Base-by-base conservation (phyloP, 2,888 invertebrate species). In the Dasypolia templi region DNA sequence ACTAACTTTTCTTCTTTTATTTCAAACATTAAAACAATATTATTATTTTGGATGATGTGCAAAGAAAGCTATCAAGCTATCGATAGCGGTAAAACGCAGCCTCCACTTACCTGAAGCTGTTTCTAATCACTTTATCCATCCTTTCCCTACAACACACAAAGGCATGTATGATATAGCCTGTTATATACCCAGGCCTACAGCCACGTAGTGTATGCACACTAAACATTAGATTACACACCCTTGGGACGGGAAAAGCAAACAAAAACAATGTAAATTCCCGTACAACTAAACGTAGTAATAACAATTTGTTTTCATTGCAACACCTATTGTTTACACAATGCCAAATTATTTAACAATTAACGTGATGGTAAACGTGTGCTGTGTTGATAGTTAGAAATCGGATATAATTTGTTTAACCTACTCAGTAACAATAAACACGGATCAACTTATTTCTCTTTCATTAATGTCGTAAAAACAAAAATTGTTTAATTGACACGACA, bases 271-370 rank as follows among this genome's bases (percentile, higher is more conserved):
- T 58, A 70, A 74, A 61, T 83, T 51, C 42, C 59, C 53, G 35
- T 51, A 72, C 32, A 84, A 82, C 69, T 70, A 79, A 59, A 14
- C 49, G 32, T 19, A 46, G 58, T 56, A 29, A 82, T 81, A 84
- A 82, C 84, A 82, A 82, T 82, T 82, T 72, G 62, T 84, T 84
- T 72, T 82, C 65, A 81, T 81, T 76, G 76, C 71, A 68, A 65
- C 75, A 83, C 26, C 67, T 69, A 80, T 84, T 82, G 81, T 59
- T 80, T 66, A 75, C 56, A 81, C 84, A 80, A 71, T 72, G 81
- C 58, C 61, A 62, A 81, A 84, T 84, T 82, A 82, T 84, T 81
- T 59, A 76, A 58, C 82, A 81, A 82, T 82, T 69, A 84, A 69
- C 84, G 64, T 58, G 17, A 26, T 58, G 32, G 75, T 80, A 84